These are phyloP conservation scores for Pseudomugil tenellus DNA, from an alignment of 2,797 vertebrate species.

Conservation along the genomic window DNA sequence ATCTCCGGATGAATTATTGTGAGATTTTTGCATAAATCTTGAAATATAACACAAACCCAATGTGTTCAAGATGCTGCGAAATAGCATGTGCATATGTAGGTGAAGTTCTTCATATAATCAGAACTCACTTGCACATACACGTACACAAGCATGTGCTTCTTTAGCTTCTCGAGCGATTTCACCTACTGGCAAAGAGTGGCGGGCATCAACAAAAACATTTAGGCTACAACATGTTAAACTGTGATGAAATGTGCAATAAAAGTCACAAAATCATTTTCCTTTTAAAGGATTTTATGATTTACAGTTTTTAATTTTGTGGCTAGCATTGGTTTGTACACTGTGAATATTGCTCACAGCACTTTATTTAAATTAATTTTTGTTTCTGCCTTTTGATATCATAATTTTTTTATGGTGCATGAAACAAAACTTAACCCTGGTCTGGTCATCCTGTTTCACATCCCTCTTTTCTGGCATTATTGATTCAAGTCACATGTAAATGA, in stretches of 20 bases:
- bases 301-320: neutral
- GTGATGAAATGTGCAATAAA: no score
- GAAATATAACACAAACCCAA: no score
- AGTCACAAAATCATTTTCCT: neutral
- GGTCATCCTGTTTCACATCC: conserved; percentile 2
- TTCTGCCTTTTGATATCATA: neutral
- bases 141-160: no score
- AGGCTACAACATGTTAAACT: neutral
- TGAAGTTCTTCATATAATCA: no score
- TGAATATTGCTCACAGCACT: neutral
- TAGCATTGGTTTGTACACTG: neutral
- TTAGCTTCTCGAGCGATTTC: no score
- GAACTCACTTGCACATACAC: no score
- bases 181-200: neutral
- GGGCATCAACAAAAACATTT: neutral
- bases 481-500: conserved; percentile 78
- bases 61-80: no score
- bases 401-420: conserved; percentile 1
- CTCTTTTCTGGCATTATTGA: conserved; percentile 10
- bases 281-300: neutral
- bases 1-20: no score
- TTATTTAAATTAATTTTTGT: neutral
- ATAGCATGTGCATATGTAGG: no score
- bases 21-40: no score
- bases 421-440: neutral